Base-by-base conservation (phyloP, 1,140 invertebrate genomes). In the Ylistrum balloti region DNA sequence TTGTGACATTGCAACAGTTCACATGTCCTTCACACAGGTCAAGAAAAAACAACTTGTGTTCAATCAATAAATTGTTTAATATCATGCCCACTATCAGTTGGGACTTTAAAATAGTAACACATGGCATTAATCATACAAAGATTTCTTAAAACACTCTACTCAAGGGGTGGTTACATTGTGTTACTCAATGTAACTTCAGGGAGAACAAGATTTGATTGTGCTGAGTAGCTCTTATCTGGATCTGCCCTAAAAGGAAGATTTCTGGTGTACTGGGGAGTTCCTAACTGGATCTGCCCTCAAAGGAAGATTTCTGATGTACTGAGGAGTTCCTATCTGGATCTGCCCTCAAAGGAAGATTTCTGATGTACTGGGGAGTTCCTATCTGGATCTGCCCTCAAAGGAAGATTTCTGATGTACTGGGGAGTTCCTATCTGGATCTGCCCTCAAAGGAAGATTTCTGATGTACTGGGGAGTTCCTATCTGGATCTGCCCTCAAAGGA, bases 21-120 rank as follows among this genome's bases (percentile, higher is more conserved):
- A 38, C 35, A 7, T 38, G 35, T 13, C 35, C 13, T 38, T 38
- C 13, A 13, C 9, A 1, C 41, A 45, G 17, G 56, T 74, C 5
- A 28, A 74, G 22, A 28, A 74, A n/a, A n/a, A n/a, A 74, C n/a
- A 74, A 9, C 3, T 17, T 28, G 28, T 28, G n/a, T n/a, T 48
- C n/a, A n/a, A n/a, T 56, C 22, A 74, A 28, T 74, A n/a, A 74
- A 74, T 74, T 74, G 20, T 74, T 74, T 74, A 74, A 74, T 74
- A 74, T 74, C 56, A 74, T 74, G 56, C 28, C 56, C 56, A 74
- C 56, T 28, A n/a, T 17, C 56, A 17, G 35, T 74, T 74, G 56
- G 56, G n/a, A 74, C 22, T 74, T 74, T 74, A 9, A 28, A 38
- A 38, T 7, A 45, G 22, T 74, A n/a, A 74, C 56, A 74, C 15